These are phyloP conservation scores for Tiliacea aurago DNA, from an alignment of 2,888 invertebrate species.

Conservation along the genomic window DNA sequence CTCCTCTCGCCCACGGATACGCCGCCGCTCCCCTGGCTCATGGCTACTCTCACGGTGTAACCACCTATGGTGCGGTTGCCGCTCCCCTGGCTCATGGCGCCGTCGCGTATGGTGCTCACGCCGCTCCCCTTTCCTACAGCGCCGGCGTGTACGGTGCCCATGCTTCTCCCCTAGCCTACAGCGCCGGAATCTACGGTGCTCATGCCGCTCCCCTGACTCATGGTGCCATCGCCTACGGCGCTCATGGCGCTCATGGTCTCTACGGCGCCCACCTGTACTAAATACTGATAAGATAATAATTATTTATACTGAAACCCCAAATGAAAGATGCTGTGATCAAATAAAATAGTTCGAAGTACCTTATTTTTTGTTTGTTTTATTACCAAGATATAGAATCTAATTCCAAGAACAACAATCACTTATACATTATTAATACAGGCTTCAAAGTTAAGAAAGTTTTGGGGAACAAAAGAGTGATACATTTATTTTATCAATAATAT, in stretches of 20 bases:
- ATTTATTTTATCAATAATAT: background rate
- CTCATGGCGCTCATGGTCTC: slow-evolving; percentile 56
- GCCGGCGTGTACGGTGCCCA: slow-evolving; percentile 68
- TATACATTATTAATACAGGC: background rate
- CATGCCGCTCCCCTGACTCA: slow-evolving; percentile 73
- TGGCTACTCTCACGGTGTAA: slow-evolving; percentile 69
- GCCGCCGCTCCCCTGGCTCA: slow-evolving; percentile 71
- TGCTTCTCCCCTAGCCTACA: slow-evolving; percentile 42
- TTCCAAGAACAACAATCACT: background rate
- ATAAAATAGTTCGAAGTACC: slow-evolving; percentile 59
- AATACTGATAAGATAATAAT: slow-evolving; percentile 38
- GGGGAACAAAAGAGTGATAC: background rate
- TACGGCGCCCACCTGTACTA: slow-evolving; percentile 58
- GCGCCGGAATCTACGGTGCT: slow-evolving; percentile 57
- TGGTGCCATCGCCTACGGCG: slow-evolving; percentile 58
- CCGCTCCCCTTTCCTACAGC: slow-evolving; percentile 73
- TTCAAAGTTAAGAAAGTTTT: background rate
- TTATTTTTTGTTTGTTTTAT: slow-evolving; percentile 34
- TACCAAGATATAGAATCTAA: background rate
- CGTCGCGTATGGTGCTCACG: slow-evolving; percentile 66
- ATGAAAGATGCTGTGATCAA: slow-evolving; percentile 63
- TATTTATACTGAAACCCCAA: slow-evolving; percentile 54
- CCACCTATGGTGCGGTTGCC: slow-evolving; percentile 67
- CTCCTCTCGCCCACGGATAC: slow-evolving; percentile 61
- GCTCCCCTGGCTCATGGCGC: slow-evolving; percentile 63